A percentile compares a stretch with the other conserved stretches of the same genome.
These are phyloP conservation scores for Ahaetulla prasina DNA, from an alignment of 2,113 vertebrate species.

Conservation along the genomic window DNA sequence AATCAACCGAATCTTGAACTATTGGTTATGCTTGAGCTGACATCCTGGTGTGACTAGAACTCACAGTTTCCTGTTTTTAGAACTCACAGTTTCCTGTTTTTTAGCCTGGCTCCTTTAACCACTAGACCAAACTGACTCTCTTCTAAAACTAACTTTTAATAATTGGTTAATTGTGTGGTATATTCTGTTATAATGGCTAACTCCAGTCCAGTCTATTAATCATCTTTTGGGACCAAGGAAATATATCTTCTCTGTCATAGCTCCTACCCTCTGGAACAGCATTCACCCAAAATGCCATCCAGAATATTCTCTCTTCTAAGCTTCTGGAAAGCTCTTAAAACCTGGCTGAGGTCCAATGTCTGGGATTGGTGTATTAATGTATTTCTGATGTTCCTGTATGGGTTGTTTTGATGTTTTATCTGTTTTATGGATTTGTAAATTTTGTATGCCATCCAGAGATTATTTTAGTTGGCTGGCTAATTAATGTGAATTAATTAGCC, in stretches of 20 bases:
- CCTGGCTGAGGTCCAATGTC: background rate
- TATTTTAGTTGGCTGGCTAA: background rate
- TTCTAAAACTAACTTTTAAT: background rate
- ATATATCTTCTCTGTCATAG: background rate
- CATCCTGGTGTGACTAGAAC: too few species aligned
- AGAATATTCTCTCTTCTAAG: background rate
- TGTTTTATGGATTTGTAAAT: background rate
- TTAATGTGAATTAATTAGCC: background rate
- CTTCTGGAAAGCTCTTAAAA: background rate
- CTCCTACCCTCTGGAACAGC: background rate
- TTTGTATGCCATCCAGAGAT: background rate
- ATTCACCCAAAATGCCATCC: background rate
- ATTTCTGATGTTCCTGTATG: background rate
- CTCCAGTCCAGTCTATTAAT: background rate
- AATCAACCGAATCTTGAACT: too few species aligned
- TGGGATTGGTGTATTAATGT: background rate
- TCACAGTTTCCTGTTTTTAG: too few species aligned
- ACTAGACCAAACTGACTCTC: too few species aligned
- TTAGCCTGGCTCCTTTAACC: too few species aligned
- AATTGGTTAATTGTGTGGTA: background rate
- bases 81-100: too few species aligned
- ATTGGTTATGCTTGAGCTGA: too few species aligned
- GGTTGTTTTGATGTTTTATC: background rate
- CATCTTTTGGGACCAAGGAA: background rate
- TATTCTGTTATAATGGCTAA: background rate